A percentile compares a stretch with the other conserved stretches of the same genome.
Conservation (phyloP, 2,888 invertebrate species). For the Drosophila cognata region DNA sequence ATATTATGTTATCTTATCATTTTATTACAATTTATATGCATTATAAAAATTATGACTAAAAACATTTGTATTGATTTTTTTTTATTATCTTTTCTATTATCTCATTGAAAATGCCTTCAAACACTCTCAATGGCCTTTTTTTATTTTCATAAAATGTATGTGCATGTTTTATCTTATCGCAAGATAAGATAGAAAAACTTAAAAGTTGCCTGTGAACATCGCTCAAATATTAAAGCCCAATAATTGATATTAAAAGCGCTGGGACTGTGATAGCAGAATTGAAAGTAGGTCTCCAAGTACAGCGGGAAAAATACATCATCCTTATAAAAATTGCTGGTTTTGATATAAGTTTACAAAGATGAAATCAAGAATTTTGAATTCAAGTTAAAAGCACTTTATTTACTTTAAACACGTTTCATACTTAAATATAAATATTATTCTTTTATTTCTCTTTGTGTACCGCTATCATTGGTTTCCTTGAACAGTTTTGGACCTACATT, state of each 20-base stretch:
- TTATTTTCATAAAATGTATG: slow-evolving; percentile 2
- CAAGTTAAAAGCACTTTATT: not conserved
- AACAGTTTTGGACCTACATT: not conserved
- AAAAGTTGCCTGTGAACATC: slow-evolving; percentile 4
- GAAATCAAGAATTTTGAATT: not conserved
- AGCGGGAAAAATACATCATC: not conserved
- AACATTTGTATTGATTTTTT: slow-evolving; percentile 25
- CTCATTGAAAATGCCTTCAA: slow-evolving; percentile 17
- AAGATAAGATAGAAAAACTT: slow-evolving; percentile 41
- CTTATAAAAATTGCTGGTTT: not conserved
- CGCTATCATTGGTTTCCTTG: not conserved
- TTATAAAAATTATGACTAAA: slow-evolving; percentile 5
- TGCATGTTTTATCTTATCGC: slow-evolving; percentile 33
- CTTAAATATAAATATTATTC: not conserved
- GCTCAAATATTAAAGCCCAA: slow-evolving; percentile 13
- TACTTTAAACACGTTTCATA: not conserved
- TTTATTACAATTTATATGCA: slow-evolving; percentile 6
- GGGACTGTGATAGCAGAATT: not conserved
- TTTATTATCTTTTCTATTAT: slow-evolving; percentile 4
- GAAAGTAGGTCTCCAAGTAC: not conserved
- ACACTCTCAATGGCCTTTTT: not conserved
- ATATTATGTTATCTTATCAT: slow-evolving; percentile 2
- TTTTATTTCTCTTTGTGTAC: not conserved
- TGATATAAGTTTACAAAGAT: not conserved
- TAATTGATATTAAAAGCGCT: slow-evolving; percentile 12